Evolutionary conservation across 2,888 invertebrate species (phyloP), one percentile per base, ranked within the genome.

Genomic region (Trachelus tabidus): DNA sequence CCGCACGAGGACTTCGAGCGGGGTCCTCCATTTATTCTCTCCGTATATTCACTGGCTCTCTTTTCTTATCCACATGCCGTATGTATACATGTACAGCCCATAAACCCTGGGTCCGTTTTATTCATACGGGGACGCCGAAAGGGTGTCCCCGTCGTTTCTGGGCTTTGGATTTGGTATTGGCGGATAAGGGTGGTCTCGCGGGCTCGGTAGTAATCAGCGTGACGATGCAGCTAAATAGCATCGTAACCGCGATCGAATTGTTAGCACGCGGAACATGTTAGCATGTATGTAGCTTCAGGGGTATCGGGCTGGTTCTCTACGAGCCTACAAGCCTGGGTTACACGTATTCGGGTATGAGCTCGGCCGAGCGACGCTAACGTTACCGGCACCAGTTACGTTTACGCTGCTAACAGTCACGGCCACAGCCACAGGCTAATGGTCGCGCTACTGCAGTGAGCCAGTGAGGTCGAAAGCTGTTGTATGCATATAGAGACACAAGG

Each of bases 201-300:
- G 76, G 80, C 82, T 82, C 82, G 83, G 85, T 85, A 88, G 87
- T 87, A 89, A 88, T 89, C 89, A 88, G 88, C 87, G 85, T 86
- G 87, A 88, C 84, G 85, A 85, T 87, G 88, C 87, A 88, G 89
- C 88, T 89, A 88, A 89, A 89, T 89, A 88, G 88, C 87, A 88
- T 89, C 88, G 88, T 88, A 89, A 89, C 89, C 89, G 85, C 89
- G 88, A 89, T 87, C 88, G 88, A 89, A 89, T 88, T 89, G 89
- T 89, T 89, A 89, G 88, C 89, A 87, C 89, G 87, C 85, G 87
- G 86, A 88, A 87, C 84, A 82, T 81, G 84, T 81, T 84, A 81
- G 78, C 82, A 79, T 81, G 76, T 80, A 79, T 80, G 80, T 80
- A 76, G 79, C 76, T 78, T 75, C 75, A 79, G 56, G 83, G 83